Conservation (phyloP, 2,888 invertebrate genomes). For the Zaprionus obscuricornis region DNA sequence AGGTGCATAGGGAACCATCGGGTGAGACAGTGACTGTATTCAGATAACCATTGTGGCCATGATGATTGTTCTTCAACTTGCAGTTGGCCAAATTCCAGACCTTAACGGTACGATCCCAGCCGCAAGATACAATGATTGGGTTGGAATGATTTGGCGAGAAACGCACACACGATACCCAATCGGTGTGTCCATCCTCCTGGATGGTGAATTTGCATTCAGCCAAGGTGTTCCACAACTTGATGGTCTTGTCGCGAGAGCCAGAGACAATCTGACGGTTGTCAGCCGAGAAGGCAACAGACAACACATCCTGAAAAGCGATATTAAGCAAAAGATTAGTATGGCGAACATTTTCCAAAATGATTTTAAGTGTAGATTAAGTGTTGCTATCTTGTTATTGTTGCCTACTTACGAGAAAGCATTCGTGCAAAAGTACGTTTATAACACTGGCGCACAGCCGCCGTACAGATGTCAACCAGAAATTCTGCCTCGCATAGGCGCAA, state of each 20-base stretch:
- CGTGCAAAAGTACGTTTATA: constrained; percentile 43
- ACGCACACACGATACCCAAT: constrained; percentile 99
- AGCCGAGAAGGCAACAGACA: constrained; percentile 99
- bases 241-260: constrained; percentile 98
- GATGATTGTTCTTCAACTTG: constrained; percentile 98
- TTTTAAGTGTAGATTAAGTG: too few species aligned
- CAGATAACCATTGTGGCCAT: constrained; percentile 97
- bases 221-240: constrained; percentile 99
- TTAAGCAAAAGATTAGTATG: background rate
- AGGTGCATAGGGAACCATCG: constrained; percentile 99
- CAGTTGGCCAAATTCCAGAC: constrained; percentile 99
- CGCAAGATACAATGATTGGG: constrained; percentile 98
- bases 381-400: constrained; percentile 9
- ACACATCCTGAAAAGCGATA: constrained; percentile 88
- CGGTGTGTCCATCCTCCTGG: constrained; percentile 95
- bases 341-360: too few species aligned
- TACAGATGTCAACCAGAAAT: constrained; percentile 81
- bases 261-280: constrained; percentile 99
- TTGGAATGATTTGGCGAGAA: constrained; percentile 99
- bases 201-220: constrained; percentile 99
- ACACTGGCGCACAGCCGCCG: constrained; percentile 47
- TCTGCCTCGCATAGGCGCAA: constrained; percentile 84
- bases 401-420: constrained; percentile 59
- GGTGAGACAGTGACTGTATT: constrained; percentile 99
- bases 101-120: constrained; percentile 99